A percentile compares a stretch with the other conserved stretches of the same genome.
phyloP scores from a whole-genome alignment of 2,888 invertebrate genomes.

The Nomada hirtipes region DNA sequence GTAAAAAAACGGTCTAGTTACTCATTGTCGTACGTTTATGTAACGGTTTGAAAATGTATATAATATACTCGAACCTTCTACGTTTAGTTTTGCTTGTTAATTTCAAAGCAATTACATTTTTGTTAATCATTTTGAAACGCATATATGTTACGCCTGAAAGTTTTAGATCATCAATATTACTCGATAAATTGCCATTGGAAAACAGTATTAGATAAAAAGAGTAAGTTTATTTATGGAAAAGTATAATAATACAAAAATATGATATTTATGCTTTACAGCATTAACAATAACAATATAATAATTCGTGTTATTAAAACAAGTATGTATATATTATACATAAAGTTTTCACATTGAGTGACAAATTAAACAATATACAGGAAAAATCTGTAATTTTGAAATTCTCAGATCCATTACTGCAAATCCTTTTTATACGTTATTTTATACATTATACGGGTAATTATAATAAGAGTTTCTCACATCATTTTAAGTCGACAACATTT shows the following conservation, averaged over 20 bases:
- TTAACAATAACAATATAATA: conserved; percentile 48
- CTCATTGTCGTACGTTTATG: too few species aligned
- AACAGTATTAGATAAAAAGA: conserved; percentile 48
- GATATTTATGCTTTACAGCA: conserved; percentile 39
- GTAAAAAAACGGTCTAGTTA: too few species aligned
- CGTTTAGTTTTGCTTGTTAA: too few species aligned
- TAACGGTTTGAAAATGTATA: too few species aligned
- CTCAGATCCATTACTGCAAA: conserved; percentile 37
- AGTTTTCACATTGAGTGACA: conserved; percentile 18
- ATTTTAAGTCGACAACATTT: conserved; percentile 19
- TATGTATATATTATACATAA: conserved; percentile 21
- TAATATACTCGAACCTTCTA: too few species aligned
- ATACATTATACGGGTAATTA: conserved; percentile 11
- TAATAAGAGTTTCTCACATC: conserved; percentile 20
- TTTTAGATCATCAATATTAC: too few species aligned
- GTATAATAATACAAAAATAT: conserved; percentile 65
- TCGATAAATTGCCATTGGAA: background rate
- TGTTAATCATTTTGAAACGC: too few species aligned
- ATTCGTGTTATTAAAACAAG: conserved; percentile 44
- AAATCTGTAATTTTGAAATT: conserved; percentile 9
- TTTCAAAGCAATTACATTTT: too few species aligned
- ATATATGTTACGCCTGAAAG: too few species aligned
- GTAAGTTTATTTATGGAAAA: conserved; percentile 63
- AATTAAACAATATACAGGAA: conserved; percentile 12
- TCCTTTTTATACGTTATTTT: conserved; percentile 18